Percentiles rank a stretch among this genome's conserved stretches.
phyloP scores from a whole-genome alignment of 2,797 vertebrate species.

The Melanotaenia pygmaea region DNA sequence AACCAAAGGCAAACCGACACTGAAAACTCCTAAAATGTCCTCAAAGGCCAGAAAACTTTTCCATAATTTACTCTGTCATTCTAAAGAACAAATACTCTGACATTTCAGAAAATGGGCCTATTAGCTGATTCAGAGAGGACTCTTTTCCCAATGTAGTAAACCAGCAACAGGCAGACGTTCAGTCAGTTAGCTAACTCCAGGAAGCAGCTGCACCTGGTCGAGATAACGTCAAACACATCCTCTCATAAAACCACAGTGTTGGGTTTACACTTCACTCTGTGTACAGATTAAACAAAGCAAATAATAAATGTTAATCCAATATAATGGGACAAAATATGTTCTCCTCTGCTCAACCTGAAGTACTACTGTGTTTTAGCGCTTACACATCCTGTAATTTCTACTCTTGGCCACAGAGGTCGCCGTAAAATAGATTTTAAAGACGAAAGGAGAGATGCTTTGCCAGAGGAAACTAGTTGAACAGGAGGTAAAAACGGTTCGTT shows the following conservation, averaged over 20 bases:
- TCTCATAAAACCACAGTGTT: background rate
- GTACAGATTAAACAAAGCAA: background rate
- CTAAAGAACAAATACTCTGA: background rate
- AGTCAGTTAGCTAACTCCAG: background rate
- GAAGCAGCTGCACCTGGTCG: background rate
- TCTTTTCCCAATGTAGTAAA: background rate
- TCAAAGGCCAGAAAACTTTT: too few relatives aligned
- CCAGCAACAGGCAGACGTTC: background rate
- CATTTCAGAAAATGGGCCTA: background rate
- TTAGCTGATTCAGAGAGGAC: background rate
- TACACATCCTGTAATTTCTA: background rate
- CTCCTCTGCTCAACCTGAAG: too few relatives aligned
- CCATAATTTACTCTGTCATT: background rate
- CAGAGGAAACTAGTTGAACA: background rate
- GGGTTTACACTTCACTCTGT: conserved; percentile 8
- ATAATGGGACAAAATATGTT: background rate
- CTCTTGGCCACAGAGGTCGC: conserved; percentile 2
- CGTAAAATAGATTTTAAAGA: background rate
- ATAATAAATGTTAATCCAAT: background rate
- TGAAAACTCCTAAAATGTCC: background rate
- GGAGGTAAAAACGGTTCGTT: background rate
- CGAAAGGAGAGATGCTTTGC: background rate
- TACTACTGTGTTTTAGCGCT: too few relatives aligned
- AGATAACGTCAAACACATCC: background rate
- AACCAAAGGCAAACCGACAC: background rate